Evolutionary conservation across 2,113 vertebrate genomes (phyloP), one percentile per base, ranked within the genome.

Genomic region (Talpa occidentalis): DNA sequence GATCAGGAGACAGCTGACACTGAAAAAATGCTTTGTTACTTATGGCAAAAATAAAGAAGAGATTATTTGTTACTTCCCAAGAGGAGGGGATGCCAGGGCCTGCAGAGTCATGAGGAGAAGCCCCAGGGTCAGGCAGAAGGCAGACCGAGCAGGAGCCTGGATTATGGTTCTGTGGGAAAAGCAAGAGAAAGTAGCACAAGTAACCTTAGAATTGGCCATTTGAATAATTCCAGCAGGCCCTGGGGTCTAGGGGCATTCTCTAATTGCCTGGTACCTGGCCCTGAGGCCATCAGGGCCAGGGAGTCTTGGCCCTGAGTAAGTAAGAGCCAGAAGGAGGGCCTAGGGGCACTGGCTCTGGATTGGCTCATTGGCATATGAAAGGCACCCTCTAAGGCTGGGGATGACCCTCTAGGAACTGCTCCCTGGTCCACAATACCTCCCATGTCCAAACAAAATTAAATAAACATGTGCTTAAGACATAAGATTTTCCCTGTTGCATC

Each of bases 91-190:
- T 1, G 6, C 14, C 10, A 5, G 21, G 67, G 8, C 28, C 0
- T 8, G 6, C 32, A 10, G n/a, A 24, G 24, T 30, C 37, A 2
- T 0, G 0, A 5, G 17, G 32, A 35, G 62, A 44, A 70, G 32
- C 4, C 1, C 26, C 5, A 35, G 42, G 28, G 12, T 37, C 17
- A 1, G 28, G 4, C 19, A 16, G 54, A 56, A 42, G 40, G 22
- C 21, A 26, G 37, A 52, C 37, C 21, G 10, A 8, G 0, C 2
- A 5, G 16, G n/a, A 49, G 40, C 30, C 14, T 64, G 47, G n/a
- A 21, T 5, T 24, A 26, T 44, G 30, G 32, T 64, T 78, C 37
- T 28, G 1, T 2, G 14, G 12, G 59, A 40, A 37, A 26, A 59
- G 40, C 17, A 35, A 74, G 73, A 32, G 10, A 10, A 22, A 56